These are phyloP conservation scores for Clistopyga incitator DNA, from an alignment of 2,888 invertebrate genomes.

Conservation along the genomic window DNA sequence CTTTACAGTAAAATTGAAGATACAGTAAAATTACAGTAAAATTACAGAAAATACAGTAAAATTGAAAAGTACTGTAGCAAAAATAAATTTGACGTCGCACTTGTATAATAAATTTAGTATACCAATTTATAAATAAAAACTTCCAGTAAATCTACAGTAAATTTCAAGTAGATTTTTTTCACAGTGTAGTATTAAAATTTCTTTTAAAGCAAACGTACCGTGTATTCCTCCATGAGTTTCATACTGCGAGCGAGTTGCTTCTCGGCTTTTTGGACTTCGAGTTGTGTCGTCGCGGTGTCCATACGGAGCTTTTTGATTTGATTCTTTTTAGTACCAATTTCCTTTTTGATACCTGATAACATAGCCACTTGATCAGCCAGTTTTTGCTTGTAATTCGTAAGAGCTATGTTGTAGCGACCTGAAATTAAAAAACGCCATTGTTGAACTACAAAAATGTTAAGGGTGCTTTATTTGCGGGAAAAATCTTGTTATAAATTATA, in stretches of 20 bases:
- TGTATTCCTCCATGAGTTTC: slow-evolving; percentile 83
- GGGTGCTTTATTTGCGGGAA: not conserved
- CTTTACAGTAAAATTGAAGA: too few relatives aligned
- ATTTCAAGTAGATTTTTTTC: too few relatives aligned
- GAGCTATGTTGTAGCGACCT: slow-evolving; percentile 85
- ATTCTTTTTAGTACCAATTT: slow-evolving; percentile 83
- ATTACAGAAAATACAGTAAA: too few relatives aligned
- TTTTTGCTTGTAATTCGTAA: slow-evolving; percentile 86
- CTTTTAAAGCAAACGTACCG: slow-evolving; percentile 73
- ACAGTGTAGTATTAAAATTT: not conserved
- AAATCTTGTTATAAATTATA: not conserved
- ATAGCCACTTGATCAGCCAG: slow-evolving; percentile 85
- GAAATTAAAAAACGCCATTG: slow-evolving; percentile 9
- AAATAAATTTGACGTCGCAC: too few relatives aligned
- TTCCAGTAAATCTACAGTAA: too few relatives aligned
- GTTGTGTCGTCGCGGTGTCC: slow-evolving; percentile 82
- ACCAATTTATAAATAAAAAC: too few relatives aligned
- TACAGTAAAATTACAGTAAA: too few relatives aligned
- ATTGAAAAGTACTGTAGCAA: too few relatives aligned
- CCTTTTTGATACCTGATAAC: slow-evolving; percentile 83
- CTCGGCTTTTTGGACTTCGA: slow-evolving; percentile 83
- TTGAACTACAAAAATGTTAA: not conserved
- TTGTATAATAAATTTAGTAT: too few relatives aligned
- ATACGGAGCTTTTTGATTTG: slow-evolving; percentile 84
- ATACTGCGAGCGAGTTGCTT: slow-evolving; percentile 83